phyloP scores from a whole-genome alignment of 2,888 invertebrate genomes.

The Exephanes ischioxanthus region DNA sequence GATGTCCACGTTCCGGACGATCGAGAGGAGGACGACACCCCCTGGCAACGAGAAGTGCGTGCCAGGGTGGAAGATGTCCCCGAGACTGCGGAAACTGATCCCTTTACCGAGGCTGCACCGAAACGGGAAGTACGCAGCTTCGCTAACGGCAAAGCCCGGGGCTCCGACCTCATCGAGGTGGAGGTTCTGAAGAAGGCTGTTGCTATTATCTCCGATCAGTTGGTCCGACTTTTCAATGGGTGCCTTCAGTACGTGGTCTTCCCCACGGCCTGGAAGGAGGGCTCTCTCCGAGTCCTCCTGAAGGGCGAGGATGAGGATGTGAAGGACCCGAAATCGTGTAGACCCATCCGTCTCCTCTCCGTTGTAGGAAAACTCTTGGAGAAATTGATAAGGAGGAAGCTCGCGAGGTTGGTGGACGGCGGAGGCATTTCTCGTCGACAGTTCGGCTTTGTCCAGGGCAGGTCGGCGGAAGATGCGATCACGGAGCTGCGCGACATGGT shows the following conservation, averaged over 20 bases:
- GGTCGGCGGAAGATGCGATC: conserved; percentile 63
- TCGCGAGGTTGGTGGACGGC: background rate
- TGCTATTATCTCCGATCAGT: background rate
- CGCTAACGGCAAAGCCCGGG: conserved; percentile 63
- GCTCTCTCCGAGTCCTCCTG: conserved; percentile 56
- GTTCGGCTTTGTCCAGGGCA: conserved; percentile 50
- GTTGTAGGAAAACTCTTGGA: conserved; percentile 64
- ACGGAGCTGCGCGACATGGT: conserved; percentile 36
- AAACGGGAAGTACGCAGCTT: conserved; percentile 29
- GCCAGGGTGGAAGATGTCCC: conserved; percentile 23
- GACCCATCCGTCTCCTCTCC: conserved; percentile 57
- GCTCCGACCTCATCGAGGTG: conserved; percentile 65
- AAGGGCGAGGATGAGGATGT: conserved; percentile 56
- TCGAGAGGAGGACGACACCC: conserved; percentile 21
- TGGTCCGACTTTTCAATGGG: conserved; percentile 60
- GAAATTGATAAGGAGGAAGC: conserved; percentile 40
- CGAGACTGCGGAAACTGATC: conserved; percentile 27
- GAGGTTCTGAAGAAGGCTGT: background rate
- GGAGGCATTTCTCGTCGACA: conserved; percentile 45
- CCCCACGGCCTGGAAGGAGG: conserved; percentile 66
- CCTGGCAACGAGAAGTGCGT: conserved; percentile 49
- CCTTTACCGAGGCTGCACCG: conserved; percentile 50
- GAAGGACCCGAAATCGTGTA: conserved; percentile 56
- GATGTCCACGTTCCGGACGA: conserved; percentile 64
- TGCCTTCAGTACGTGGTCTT: conserved; percentile 66